Evolutionary conservation across 2,113 vertebrate species (phyloP).

Genomic region (Scartelaos histophorus): DNA sequence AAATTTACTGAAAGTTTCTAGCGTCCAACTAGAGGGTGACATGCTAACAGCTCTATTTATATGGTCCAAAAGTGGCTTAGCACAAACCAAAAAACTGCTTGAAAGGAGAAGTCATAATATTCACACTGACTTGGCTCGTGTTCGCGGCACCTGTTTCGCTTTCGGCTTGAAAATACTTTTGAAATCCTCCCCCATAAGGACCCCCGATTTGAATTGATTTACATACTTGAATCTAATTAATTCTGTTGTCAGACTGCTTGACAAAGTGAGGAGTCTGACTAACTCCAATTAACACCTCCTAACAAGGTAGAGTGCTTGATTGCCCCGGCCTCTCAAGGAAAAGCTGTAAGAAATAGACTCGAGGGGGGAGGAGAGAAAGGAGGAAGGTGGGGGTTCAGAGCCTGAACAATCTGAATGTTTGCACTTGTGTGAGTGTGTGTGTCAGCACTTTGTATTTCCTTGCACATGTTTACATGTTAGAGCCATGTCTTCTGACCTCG

Average conservation of each 20-base stretch:
- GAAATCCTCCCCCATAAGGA: conserved; percentile 49
- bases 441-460: conserved; percentile 65
- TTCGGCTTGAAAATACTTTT: conserved; percentile 53
- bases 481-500: conserved; percentile 38
- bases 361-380: conserved; percentile 18
- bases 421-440: conserved; percentile 50
- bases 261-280: conserved; percentile 92
- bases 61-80: conserved; percentile 53
- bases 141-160: conserved; percentile 58
- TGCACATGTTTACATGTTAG: conserved; percentile 48
- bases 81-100: conserved; percentile 33
- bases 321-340: conserved; percentile 83
- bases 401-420: conserved; percentile 64
- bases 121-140: conserved; percentile 57
- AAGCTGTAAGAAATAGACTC: conserved; percentile 82
- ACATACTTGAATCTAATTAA: conserved; percentile 79
- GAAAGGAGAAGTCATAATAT: conserved; percentile 64
- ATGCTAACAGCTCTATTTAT: conserved; percentile 62
- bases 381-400: conserved; percentile 18
- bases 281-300: conserved; percentile 99
- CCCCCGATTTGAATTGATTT: conserved; percentile 77
- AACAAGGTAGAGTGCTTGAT: conserved; percentile 90
- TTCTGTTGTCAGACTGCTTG: conserved; percentile 88
- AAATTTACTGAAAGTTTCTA: conserved; percentile 37
- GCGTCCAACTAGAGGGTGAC: conserved; percentile 37